Evolutionary conservation across 2,888 invertebrate genomes (phyloP), one percentile per base, ranked within the genome.

Genomic region (Euplexia lucipara): DNA sequence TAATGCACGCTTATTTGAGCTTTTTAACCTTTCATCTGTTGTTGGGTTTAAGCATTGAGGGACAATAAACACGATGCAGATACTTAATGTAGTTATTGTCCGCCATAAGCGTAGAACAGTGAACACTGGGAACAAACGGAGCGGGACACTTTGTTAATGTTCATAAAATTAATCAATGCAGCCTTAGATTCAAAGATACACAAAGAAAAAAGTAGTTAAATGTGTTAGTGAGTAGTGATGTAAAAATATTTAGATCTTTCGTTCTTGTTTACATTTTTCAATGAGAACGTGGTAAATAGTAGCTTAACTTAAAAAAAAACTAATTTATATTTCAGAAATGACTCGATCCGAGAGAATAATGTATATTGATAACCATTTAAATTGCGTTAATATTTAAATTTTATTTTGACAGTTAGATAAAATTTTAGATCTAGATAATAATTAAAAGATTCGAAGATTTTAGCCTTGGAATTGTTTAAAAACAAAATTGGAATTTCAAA

Each of bases 1-100:
- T 95, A 95, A 95, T 95, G 93, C 94, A 93, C 91, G 95, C 94
- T 95, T 94, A 95, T 95, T 95, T 94, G 91, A 94, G 95, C 95
- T 95, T 95, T 95, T 95, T 95, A 95, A 95, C 95, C 95, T 95
- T 95, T 94, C 93, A 93, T 95, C 93, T 81, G 81, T 90, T 88
- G 91, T 91, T 90, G 87, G 88, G 90, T 90, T 92, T 90, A 91
- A 93, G 90, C 93, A 92, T 91, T 92, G 91, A 92, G 89, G 88
- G 89, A 93, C 93, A 93, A 94, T 92, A 93, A 93, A 93, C 90
- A 89, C 91, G 90, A 92, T 90, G 88, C 83, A 82, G 86, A 84
- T 90, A 88, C 88, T 92, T 91, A 89, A 90, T 88, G 89, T 85
- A 86, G 86, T 88, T 87, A 89, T 89, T 89, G 89, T 89, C 90